Base-by-base conservation (phyloP, 2,888 invertebrate genomes). In the Amiota communis region DNA sequence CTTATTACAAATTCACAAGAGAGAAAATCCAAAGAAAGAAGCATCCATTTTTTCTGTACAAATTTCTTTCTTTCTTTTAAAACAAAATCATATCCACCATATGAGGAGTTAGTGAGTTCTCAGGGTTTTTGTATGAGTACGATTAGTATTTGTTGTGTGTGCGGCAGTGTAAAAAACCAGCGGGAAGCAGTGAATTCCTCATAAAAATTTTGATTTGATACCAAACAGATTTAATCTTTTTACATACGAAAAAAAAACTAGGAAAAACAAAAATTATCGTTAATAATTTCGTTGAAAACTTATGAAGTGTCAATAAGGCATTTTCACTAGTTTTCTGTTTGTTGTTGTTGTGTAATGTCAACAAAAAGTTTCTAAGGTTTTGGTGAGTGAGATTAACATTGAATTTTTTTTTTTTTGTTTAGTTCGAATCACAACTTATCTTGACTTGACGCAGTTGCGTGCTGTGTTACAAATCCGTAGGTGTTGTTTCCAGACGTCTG, bases 221-320 rank as follows among this genome's bases (percentile, higher is more conserved):
- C 53, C 49, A 53, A 61, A 63, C 49, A 51, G 57, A 65, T 67
- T 59, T 20, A 53, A 67, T 36, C 46, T 53, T 12, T n/a, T 36
- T 23, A 10, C 23, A 23, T 23, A 23, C 20, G 15, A 59, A 59
- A 59, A 36, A 36, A 1, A 53, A n/a, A n/a, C n/a, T n/a, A n/a
- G 46, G 6, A 36, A 53, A 68, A 46, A 63, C 63, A 11, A 68
- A 4, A 17, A 57, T 65, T 71, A 71, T 72, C 64, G 70, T 72
- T 74, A 71, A 67, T 75, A 72, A 72, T 75, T 74, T 73, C 65
- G 67, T 72, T 72, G 74, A 69, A 71, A 75, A 75, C 72, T 77
- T 76, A 74, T 77, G 76, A 80, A 77, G 79, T 80, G 81, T 80
- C 81, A 77, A 79, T 75, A 73, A 74, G 74, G 70, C 69, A 72